A percentile compares a stretch with the other conserved stretches of the same genome.
Conservation (phyloP, 2,113 vertebrate genomes). For the Bettongia penicillata region DNA sequence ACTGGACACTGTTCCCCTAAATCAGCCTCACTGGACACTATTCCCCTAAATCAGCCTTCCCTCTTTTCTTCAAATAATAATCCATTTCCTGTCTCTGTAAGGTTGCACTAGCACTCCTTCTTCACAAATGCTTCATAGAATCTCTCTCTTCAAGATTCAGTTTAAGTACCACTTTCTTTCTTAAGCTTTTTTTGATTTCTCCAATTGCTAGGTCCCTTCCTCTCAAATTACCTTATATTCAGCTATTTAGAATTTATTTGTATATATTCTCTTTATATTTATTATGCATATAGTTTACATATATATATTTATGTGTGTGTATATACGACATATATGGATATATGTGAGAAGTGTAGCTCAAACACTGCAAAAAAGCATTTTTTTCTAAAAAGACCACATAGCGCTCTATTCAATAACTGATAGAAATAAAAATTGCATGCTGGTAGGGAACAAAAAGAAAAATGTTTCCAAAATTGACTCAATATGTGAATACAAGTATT, state of each 20-base stretch:
- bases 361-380: background rate
- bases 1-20: too few relatives aligned
- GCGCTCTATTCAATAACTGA: background rate
- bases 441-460: constrained; percentile 20
- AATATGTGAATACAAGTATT: constrained; percentile 1
- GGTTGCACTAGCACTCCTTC: background rate
- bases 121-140: background rate
- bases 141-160: background rate
- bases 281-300: background rate
- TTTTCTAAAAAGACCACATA: background rate
- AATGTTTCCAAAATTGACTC: background rate
- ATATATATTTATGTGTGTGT: background rate
- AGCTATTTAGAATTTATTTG: background rate
- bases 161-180: too few relatives aligned
- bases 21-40: too few relatives aligned
- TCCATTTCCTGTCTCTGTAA: background rate
- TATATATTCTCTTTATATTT: background rate
- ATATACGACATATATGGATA: background rate
- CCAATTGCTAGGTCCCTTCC: background rate
- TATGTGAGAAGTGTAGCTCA: background rate
- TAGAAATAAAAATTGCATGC: background rate
- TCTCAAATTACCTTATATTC: background rate
- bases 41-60: background rate
- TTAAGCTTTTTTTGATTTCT: background rate
- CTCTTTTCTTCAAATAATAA: background rate